Percentiles rank a stretch among this genome's conserved stretches.
phyloP scores from a whole-genome alignment of 1,140 invertebrate genomes.

The Battus philenor region DNA sequence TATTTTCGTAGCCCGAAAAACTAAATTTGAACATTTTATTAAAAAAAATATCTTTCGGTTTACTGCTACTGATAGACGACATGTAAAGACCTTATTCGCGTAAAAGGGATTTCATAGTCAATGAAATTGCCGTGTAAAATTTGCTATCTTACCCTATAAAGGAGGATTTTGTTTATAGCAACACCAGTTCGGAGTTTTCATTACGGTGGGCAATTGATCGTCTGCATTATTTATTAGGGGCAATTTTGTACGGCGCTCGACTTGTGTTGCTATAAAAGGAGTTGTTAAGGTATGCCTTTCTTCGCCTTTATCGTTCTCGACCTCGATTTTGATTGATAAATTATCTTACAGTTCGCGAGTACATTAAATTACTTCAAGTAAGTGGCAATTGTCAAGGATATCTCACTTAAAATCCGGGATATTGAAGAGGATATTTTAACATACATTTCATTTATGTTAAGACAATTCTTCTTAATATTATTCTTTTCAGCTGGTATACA shows the following conservation, averaged over 20 bases:
- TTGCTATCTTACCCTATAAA: conserved; percentile 52
- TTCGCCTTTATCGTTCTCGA: conserved; percentile 7
- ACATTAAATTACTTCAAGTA: too few relatives aligned
- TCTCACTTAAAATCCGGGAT: too few relatives aligned
- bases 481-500: too few relatives aligned
- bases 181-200: conserved; percentile 62
- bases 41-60: conserved; percentile 10
- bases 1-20: too few relatives aligned
- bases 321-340: too few relatives aligned
- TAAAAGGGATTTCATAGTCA: conserved; percentile 38
- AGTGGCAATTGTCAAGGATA: too few relatives aligned
- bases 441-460: too few relatives aligned
- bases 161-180: conserved; percentile 59
- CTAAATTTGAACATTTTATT: too few relatives aligned
- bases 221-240: conserved; percentile 49
- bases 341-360: too few relatives aligned
- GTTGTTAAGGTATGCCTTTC: conserved; percentile 10
- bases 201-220: conserved; percentile 53
- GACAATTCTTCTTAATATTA: too few relatives aligned
- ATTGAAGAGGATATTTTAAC: too few relatives aligned
- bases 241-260: conserved; percentile 36
- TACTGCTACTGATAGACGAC: conserved; percentile 16
- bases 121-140: conserved; percentile 47
- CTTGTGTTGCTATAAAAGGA: conserved; percentile 12
- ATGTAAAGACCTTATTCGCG: conserved; percentile 44